phyloP scores from a whole-genome alignment of 2,888 invertebrate genomes.

The Lasioglossum figueresi region DNA sequence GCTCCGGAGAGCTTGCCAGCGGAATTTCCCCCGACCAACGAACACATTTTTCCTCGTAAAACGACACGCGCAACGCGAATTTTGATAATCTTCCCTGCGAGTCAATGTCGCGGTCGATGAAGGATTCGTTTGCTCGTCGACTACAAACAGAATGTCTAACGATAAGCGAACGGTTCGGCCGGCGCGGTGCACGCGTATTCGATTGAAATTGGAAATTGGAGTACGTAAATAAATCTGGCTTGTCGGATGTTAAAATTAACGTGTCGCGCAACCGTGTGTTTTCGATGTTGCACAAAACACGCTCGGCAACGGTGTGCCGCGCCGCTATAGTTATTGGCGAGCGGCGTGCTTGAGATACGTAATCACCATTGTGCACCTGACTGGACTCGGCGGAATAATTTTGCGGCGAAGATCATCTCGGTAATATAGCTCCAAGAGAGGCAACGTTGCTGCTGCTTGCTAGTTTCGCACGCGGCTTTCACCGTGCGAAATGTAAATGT shows the following conservation, averaged over 20 bases:
- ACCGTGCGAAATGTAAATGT: constrained; percentile 21
- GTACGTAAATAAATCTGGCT: constrained; percentile 25
- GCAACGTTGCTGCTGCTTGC: constrained; percentile 38
- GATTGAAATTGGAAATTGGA: constrained; percentile 34
- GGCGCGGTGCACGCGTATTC: neutral
- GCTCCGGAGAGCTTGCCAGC: neutral
- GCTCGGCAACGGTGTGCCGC: constrained; percentile 34
- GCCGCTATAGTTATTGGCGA: constrained; percentile 46
- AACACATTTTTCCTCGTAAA: neutral
- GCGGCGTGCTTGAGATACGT: constrained; percentile 48
- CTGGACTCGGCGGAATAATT: constrained; percentile 52
- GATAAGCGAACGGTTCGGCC: neutral
- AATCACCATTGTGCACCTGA: constrained; percentile 52
- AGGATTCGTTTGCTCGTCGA: neutral
- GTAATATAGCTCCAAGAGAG: constrained; percentile 45
- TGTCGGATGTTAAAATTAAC: constrained; percentile 48
- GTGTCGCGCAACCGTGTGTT: constrained; percentile 24
- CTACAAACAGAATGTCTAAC: neutral
- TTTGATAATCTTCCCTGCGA: too few species aligned
- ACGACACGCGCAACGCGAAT: neutral
- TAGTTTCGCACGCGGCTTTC: constrained; percentile 22
- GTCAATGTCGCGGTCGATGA: neutral
- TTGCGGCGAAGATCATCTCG: constrained; percentile 53
- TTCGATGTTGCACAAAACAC: constrained; percentile 35
- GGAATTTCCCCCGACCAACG: neutral